phyloP scores from a whole-genome alignment of 2,888 invertebrate species.

The Chrysotoxum bicinctum region DNA sequence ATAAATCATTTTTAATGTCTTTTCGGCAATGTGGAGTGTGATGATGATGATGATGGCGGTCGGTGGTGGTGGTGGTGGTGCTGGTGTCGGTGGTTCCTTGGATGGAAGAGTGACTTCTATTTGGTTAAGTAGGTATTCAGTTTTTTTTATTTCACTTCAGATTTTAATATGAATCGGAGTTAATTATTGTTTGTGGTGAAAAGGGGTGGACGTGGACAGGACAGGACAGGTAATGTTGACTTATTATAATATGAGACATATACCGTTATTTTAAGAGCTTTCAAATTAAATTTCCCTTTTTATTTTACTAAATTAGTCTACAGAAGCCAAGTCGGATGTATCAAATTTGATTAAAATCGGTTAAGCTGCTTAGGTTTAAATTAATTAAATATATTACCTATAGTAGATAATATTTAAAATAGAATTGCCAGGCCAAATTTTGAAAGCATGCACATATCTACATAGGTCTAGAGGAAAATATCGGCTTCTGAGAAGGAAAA shows the following conservation, averaged over 20 bases:
- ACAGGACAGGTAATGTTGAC: constrained; percentile 7
- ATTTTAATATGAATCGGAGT: constrained; percentile 59
- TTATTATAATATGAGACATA: neutral
- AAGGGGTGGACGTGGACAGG: constrained; percentile 23
- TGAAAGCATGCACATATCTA: too few relatives aligned
- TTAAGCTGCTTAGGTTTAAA: neutral
- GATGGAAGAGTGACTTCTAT: constrained; percentile 42
- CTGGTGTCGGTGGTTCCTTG: constrained; percentile 8
- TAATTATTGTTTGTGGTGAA: constrained; percentile 60
- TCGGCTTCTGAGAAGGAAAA: too few relatives aligned
- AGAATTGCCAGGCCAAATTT: too few relatives aligned
- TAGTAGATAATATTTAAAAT: too few relatives aligned
- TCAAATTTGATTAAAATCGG: neutral
- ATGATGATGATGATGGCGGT: constrained; percentile 19
- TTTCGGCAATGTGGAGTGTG: constrained; percentile 60
- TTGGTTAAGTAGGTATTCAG: constrained; percentile 24
- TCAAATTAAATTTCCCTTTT: neutral
- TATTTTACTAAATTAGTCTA: neutral
- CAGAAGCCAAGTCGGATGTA: neutral
- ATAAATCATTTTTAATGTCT: constrained; percentile 73
- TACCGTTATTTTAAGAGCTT: neutral
- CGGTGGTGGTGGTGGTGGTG: constrained; percentile 12
- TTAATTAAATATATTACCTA: too few relatives aligned
- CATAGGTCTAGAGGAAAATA: too few relatives aligned
- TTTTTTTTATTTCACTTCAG: constrained; percentile 25